phyloP scores from a whole-genome alignment of 2,113 vertebrate genomes.

The Neogobius melanostomus region DNA sequence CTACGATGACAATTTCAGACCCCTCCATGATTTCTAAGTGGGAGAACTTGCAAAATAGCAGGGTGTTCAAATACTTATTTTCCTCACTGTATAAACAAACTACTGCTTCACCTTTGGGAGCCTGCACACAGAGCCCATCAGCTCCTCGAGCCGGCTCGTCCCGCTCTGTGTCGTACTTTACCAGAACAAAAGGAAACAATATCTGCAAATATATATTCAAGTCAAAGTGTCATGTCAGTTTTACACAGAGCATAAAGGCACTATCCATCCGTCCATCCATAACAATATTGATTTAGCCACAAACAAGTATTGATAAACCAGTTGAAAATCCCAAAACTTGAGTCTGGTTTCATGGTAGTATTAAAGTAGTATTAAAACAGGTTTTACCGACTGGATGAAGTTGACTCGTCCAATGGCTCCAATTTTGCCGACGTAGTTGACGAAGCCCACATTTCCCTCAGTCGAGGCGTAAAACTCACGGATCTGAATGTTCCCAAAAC shows the following conservation, averaged over 20 bases:
- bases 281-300: too few relatives aligned
- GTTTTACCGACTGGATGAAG: constrained; percentile 79
- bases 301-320: too few relatives aligned
- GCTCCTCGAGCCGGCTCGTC: constrained; percentile 80
- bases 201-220: constrained; percentile 43
- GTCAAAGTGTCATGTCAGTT: too few relatives aligned
- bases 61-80: too few relatives aligned
- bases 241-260: too few relatives aligned
- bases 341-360: too few relatives aligned
- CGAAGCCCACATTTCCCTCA: constrained; percentile 85
- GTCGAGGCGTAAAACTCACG: constrained; percentile 88
- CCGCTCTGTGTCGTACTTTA: constrained; percentile 84
- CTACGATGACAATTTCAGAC: too few relatives aligned
- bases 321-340: too few relatives aligned
- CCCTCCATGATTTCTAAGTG: too few relatives aligned
- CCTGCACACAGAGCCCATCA: constrained; percentile 81
- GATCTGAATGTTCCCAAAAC: constrained; percentile 82
- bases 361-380: not conserved
- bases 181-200: constrained; percentile 75
- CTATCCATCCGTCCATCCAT: too few relatives aligned
- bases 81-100: too few relatives aligned
- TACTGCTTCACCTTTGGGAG: constrained; percentile 78
- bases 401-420: constrained; percentile 83
- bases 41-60: too few relatives aligned
- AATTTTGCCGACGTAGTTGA: constrained; percentile 84